These are phyloP conservation scores for Corella eumyota DNA, from an alignment of 23 tunicate genomes.

Conservation along the genomic window DNA sequence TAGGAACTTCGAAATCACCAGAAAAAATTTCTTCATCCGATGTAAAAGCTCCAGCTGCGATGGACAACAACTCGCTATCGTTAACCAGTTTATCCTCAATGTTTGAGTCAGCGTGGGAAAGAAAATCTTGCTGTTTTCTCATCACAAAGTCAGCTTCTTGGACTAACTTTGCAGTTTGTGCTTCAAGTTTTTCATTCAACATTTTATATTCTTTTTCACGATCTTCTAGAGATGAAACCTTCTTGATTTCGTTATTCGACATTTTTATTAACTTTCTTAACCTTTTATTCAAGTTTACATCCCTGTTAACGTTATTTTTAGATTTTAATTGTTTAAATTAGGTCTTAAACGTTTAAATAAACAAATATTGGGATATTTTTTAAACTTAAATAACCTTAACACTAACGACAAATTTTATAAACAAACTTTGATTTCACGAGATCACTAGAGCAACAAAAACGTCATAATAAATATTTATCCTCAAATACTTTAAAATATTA, in stretches of 20 bases:
- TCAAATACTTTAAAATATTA: too few relatives aligned
- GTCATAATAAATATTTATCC: too few relatives aligned
- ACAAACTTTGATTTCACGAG: too few relatives aligned
- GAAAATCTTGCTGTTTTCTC: conserved; percentile 44
- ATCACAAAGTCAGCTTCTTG: conserved; percentile 63
- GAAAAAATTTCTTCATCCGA: conserved; percentile 19
- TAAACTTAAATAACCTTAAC: too few relatives aligned
- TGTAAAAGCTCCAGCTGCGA: conserved; percentile 31
- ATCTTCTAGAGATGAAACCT: conserved; percentile 13
- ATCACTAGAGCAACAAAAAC: too few relatives aligned
- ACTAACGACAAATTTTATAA: too few relatives aligned
- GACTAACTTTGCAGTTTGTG: conserved; percentile 69
- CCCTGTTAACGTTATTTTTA: too few relatives aligned
- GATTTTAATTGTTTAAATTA: too few relatives aligned
- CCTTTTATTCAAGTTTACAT: too few relatives aligned
- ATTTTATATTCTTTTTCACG: conserved; percentile 41
- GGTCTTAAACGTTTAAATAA: too few relatives aligned
- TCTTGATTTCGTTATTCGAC: not conserved
- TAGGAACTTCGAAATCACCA: not conserved
- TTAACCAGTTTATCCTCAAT: conserved; percentile 12
- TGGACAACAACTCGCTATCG: conserved; percentile 23
- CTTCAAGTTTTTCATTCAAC: conserved; percentile 71
- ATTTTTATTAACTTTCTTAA: too few relatives aligned
- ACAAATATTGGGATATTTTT: too few relatives aligned
- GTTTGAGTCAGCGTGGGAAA: conserved; percentile 2